Evolutionary conservation across 2,113 vertebrate species (phyloP), one percentile per base, ranked within the genome.

Genomic region (Anguilla rostrata): DNA sequence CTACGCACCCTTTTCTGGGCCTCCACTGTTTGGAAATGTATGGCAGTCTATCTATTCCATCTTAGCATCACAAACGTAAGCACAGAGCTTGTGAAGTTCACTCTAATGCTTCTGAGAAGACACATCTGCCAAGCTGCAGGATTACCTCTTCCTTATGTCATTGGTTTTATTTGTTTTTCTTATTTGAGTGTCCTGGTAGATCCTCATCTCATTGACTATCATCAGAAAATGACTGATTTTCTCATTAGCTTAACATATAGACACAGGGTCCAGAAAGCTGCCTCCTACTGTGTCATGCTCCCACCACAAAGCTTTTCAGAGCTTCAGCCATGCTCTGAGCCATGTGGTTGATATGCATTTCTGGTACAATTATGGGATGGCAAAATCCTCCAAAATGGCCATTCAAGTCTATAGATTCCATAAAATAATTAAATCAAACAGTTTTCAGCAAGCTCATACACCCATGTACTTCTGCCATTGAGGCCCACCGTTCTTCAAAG

Each of bases 121-220:
- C 43, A 46, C 43, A 46, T 46, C 43, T 46, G 43, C 43, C 43
- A 8, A 46, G 34, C 15, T 60, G 15, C 15, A 60, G 15, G 3
- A 1, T 3, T 60, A 60, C 15, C 12, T 3, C 56, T 15, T 46
- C 43, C 43, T 86, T 88, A 80, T 85, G 90, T 91, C 92, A 91
- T 89, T 88, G 87, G 87, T 91, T 78, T 39, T 83, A 80, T 79
- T 86, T 57, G 75, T 85, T 46, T 78, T 60, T 43, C 20, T n/a
- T 71, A n/a, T 71, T 71, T 71, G 20, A 63, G 63, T n/a, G 63
- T 71, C 3, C 63, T n/a, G 63, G 22, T 71, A 71, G 66, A 63
- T 89, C 85, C 79, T 86, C 79, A 79, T 43, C 82, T 84, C 84
- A 82, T 66, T 84, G 20, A n/a, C 63, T n/a, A 71, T n/a, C 63